Evolutionary conservation across 2,888 invertebrate genomes (phyloP).

Genomic region (Camptogramma bilineatum): DNA sequence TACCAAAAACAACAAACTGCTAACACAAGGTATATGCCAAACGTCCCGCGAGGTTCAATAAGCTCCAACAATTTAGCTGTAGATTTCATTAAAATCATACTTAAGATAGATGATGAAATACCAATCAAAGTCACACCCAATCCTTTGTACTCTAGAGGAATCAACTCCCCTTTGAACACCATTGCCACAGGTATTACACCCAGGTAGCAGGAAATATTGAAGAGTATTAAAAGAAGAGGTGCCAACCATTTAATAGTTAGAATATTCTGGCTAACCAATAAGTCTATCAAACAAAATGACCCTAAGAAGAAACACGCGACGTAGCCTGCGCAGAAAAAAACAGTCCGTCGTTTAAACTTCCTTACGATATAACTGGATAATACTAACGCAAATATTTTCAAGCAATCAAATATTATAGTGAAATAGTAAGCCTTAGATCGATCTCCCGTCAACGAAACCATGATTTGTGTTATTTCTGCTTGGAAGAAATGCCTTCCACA

Average conservation of each 20-base stretch:
- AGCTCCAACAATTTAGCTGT: constrained; percentile 11
- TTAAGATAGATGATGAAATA: constrained; percentile 32
- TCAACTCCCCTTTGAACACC: constrained; percentile 43
- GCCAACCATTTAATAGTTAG: constrained; percentile 16
- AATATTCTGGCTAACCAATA: constrained; percentile 3
- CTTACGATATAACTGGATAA: constrained; percentile 14
- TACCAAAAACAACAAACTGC: constrained; percentile 29
- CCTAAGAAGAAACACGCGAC: constrained; percentile 13
- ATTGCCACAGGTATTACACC: constrained; percentile 15
- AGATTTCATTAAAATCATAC: constrained; percentile 42
- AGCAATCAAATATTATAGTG: constrained; percentile 15
- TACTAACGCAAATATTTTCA: constrained; percentile 20
- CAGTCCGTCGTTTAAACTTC: constrained; percentile 9
- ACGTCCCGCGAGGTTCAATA: constrained; percentile 43
- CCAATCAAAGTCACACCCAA: constrained; percentile 37
- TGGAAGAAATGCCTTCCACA: constrained; percentile 16
- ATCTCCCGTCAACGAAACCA: constrained; percentile 16
- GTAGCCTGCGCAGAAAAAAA: constrained; percentile 11
- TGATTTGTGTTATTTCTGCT: constrained; percentile 20
- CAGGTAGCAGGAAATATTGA: constrained; percentile 13
- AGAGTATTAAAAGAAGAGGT: constrained; percentile 13
- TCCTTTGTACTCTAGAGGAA: constrained; percentile 50
- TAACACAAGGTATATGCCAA: constrained; percentile 37
- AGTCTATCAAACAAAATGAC: constrained; percentile 8
- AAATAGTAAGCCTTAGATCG: constrained; percentile 12